Base-by-base conservation (phyloP, 1,140 invertebrate genomes). In the Ceratoteleas bidentatus region DNA sequence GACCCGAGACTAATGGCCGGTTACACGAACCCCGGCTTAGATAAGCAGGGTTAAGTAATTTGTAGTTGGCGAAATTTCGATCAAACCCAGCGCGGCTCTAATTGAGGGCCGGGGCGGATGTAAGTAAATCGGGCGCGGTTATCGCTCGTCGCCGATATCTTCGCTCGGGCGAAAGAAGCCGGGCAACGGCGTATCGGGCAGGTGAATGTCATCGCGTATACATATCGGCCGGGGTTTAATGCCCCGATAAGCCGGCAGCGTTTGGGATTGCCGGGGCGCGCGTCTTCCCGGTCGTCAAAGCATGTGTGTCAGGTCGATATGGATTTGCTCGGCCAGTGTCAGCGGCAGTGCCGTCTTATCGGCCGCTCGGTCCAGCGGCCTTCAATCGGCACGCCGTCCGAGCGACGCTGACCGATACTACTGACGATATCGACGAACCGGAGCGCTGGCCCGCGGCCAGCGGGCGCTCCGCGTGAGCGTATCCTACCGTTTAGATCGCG, bases 361-460 rank as follows among this genome's bases (percentile, higher is more conserved):
- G 65, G 79, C 76, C 79, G 75, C 57, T 68, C 83, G 75, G 58
- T 72, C 61, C 34, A 58, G 13, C 50, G 72, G 56, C 47, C 68
- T 75, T 61, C 60, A 84, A 78, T 78, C 78, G 14, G 50, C 53
- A 45, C 43, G 15, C 15, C 49, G 76, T 83, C 87, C 62, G 85
- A 84, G 84, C 86, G 85, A 89, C 87, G 86, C 85, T 86, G 87
- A 85, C 84, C 84, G 79, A 81, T 79, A 86, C 89, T 88, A 88
- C 87, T 87, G 58, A 72, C 74, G 58, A 75, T 80, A 84, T 79
- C 56, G 81, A 80, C 76, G 79, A 38, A 52, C 40, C 68, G 43
- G 80, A 81, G 53, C 53, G 50, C 60, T 88, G 88, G 87, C 84
- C 50, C 16, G 6, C 49, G 75, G 86, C 86, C 87, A 89, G 84